phyloP scores from a whole-genome alignment of 2,797 vertebrate genomes.

The Serranus cabrilla region DNA sequence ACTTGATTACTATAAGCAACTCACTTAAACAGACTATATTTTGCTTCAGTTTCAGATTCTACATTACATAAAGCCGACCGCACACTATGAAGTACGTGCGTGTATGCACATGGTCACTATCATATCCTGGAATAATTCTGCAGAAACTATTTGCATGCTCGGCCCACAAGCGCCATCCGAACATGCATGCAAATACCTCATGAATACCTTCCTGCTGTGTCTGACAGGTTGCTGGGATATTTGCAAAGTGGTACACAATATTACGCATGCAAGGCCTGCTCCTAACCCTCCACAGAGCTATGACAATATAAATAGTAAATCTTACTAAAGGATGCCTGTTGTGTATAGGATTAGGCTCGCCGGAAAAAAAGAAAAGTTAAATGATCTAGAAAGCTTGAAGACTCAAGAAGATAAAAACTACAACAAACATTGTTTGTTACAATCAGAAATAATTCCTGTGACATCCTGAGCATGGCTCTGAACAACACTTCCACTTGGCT shows the following conservation, averaged over 20 bases:
- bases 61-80: neutral
- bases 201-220: constrained; percentile 50
- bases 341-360: neutral
- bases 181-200: constrained; percentile 69
- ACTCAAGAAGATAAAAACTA: neutral
- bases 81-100: constrained; percentile 4
- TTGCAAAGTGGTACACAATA: constrained; percentile 43
- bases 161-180: constrained; percentile 22
- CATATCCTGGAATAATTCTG: constrained; percentile 59
- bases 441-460: neutral
- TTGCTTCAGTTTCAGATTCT: too few relatives aligned
- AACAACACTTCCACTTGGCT: constrained; percentile 11
- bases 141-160: constrained; percentile 74
- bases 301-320: neutral
- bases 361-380: neutral
- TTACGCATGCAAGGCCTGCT: constrained; percentile 16
- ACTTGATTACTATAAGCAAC: too few relatives aligned
- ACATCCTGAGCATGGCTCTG: neutral
- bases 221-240: constrained; percentile 37
- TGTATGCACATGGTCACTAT: neutral
- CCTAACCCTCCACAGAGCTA: neutral
- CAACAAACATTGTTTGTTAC: neutral
- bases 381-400: neutral
- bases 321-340: neutral
- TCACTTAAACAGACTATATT: too few relatives aligned